phyloP scores from a whole-genome alignment of 2,888 invertebrate species.

The Alloscopus bannaensis region DNA sequence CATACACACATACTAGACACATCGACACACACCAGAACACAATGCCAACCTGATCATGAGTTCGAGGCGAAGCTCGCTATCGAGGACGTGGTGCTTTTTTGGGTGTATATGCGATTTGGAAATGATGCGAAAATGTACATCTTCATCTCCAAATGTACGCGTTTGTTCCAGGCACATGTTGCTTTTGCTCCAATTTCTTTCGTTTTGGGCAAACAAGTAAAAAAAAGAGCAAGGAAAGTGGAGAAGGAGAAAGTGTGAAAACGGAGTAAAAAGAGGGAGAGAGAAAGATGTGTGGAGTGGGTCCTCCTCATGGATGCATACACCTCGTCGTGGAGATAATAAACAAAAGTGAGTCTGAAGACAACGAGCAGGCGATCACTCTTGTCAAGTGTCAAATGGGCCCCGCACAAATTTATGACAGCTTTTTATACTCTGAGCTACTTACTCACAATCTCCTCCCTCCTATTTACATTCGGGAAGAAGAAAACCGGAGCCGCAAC shows the following conservation, averaged over 20 bases:
- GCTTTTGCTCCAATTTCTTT: constrained; percentile 46
- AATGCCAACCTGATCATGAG: too few relatives aligned
- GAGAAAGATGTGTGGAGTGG: too few relatives aligned
- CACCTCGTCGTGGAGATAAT: constrained; percentile 25
- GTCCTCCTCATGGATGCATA: too few relatives aligned
- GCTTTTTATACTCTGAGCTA: constrained; percentile 31
- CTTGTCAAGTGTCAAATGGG: constrained; percentile 64
- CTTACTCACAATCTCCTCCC: not conserved
- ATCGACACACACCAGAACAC: too few relatives aligned
- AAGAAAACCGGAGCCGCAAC: not conserved
- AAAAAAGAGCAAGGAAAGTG: constrained; percentile 19
- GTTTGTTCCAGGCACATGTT: constrained; percentile 39
- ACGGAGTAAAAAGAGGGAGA: too few relatives aligned
- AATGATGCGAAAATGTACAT: not conserved
- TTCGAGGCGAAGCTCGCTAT: too few relatives aligned
- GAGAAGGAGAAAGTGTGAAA: constrained; percentile 7
- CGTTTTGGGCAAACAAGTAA: constrained; percentile 34
- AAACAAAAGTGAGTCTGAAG: constrained; percentile 34
- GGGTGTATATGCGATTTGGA: too few relatives aligned
- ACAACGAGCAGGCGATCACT: constrained; percentile 45
- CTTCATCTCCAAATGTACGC: too few relatives aligned
- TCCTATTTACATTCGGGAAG: not conserved
- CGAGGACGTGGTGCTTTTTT: too few relatives aligned
- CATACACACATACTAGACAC: too few relatives aligned
- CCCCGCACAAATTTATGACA: constrained; percentile 45